Percentiles rank a stretch among this genome's conserved stretches.
Conservation (phyloP, 2,113 vertebrate species). For the Antechinus flavipes region DNA sequence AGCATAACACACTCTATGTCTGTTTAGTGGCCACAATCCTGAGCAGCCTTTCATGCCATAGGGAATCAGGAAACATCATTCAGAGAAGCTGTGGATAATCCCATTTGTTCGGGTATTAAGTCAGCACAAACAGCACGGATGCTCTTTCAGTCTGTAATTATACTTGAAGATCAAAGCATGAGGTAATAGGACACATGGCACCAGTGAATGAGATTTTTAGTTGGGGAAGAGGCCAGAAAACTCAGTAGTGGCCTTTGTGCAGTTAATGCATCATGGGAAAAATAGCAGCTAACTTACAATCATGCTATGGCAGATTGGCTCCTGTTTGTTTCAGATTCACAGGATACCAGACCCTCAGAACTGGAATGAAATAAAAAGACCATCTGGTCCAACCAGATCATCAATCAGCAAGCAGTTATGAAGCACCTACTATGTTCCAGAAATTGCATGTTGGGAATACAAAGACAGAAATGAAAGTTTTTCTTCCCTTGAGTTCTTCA, state of each 20-base stretch:
- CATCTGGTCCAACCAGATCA: neutral
- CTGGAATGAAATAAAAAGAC: neutral
- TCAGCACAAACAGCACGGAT: slow-evolving; percentile 54
- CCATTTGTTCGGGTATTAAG: slow-evolving; percentile 62
- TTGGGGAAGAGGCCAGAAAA: slow-evolving; percentile 20
- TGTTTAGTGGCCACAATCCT: slow-evolving; percentile 24
- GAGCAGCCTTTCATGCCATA: neutral
- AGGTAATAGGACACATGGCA: slow-evolving; percentile 24
- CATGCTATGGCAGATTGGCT: neutral
- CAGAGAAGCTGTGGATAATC: slow-evolving; percentile 43
- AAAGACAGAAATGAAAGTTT: neutral
- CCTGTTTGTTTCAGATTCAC: neutral
- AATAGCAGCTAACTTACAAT: neutral
- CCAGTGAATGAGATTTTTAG: slow-evolving; percentile 35
- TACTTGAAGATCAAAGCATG: slow-evolving; percentile 70
- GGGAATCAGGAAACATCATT: neutral
- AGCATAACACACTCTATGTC: neutral
- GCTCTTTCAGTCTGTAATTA: slow-evolving; percentile 69
- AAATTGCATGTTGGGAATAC: neutral
- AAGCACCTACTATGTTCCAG: neutral
- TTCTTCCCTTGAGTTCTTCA: neutral
- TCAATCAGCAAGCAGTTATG: neutral
- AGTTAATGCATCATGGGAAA: slow-evolving; percentile 2
- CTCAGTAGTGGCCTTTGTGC: slow-evolving; percentile 26
- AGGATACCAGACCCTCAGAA: neutral